phyloP scores from a whole-genome alignment of 2,113 vertebrate species.

The Indri indri region DNA sequence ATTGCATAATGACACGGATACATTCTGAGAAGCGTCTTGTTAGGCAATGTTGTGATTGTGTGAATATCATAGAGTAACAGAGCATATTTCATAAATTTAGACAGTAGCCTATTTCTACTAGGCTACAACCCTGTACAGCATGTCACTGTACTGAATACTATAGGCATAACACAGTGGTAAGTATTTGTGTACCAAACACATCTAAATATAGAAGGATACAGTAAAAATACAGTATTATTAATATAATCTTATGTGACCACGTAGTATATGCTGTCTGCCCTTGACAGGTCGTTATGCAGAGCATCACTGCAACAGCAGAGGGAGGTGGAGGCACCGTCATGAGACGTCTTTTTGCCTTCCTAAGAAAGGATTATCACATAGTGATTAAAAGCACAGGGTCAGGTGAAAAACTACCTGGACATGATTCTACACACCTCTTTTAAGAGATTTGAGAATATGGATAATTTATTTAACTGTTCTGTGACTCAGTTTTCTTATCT shows the following conservation, averaged over 20 bases:
- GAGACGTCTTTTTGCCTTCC: not conserved
- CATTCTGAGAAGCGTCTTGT: not conserved
- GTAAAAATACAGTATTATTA: not conserved
- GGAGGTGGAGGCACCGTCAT: not conserved
- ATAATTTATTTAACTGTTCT: not conserved
- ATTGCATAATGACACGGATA: not conserved
- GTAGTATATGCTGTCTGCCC: accelerated
- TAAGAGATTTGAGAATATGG: not conserved
- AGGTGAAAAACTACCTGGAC: not conserved
- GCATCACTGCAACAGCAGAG: not conserved
- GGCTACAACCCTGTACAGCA: not conserved
- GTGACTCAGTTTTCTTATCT: not conserved
- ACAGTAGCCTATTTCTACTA: not conserved
- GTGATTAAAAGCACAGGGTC: not conserved
- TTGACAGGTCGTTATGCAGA: not conserved
- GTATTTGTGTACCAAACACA: not conserved
- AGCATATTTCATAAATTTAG: not conserved
- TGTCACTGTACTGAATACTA: not conserved
- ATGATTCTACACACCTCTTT: not conserved
- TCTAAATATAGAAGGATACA: not conserved
- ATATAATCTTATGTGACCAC: not conserved
- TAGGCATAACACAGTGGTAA: not conserved
- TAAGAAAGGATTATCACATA: not conserved
- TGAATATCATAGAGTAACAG: not conserved
- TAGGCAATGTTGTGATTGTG: not conserved